phyloP scores from a whole-genome alignment of 1,140 invertebrate species.

The Drosophila sproati region DNA sequence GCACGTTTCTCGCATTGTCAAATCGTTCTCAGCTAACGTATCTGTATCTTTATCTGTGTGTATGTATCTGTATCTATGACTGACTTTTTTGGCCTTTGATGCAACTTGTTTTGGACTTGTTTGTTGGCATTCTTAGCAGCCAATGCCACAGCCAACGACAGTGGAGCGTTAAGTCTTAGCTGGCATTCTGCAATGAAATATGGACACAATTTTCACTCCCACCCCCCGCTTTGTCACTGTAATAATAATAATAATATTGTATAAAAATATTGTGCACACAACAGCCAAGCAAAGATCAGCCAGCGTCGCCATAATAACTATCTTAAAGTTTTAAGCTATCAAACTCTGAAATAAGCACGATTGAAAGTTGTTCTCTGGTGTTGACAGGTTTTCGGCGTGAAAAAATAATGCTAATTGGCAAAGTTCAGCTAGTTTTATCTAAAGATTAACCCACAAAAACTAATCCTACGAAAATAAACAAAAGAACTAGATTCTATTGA shows the following conservation, averaged over 20 bases:
- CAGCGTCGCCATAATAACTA: not conserved
- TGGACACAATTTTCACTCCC: conserved; percentile 6
- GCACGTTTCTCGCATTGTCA: conserved; percentile 30
- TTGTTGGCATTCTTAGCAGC: conserved; percentile 65
- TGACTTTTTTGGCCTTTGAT: conserved; percentile 69
- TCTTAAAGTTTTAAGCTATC: not conserved
- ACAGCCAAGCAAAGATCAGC: not conserved
- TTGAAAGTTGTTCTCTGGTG: conserved; percentile 2
- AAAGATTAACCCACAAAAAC: too few species aligned
- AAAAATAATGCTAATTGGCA: not conserved
- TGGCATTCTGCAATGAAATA: conserved; percentile 35
- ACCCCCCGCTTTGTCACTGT: conserved; percentile 14
- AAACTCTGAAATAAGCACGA: not conserved
- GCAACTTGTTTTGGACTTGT: conserved; percentile 68
- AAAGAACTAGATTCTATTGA: too few species aligned
- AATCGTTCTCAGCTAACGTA: conserved; percentile 19
- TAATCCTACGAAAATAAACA: too few species aligned
- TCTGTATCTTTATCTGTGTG: conserved; percentile 2
- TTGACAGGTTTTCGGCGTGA: conserved; percentile 1
- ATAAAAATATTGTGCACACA: conserved; percentile 16
- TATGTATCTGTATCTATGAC: conserved; percentile 34
- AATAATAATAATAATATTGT: conserved; percentile 16
- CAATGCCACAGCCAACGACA: conserved; percentile 22
- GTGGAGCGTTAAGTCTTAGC: conserved; percentile 26
- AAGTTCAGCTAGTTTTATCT: too few species aligned